Evolutionary conservation across 1,140 invertebrate genomes (phyloP), one percentile per base, ranked within the genome.

Genomic region (Trichomalopsis sarcophagae): DNA sequence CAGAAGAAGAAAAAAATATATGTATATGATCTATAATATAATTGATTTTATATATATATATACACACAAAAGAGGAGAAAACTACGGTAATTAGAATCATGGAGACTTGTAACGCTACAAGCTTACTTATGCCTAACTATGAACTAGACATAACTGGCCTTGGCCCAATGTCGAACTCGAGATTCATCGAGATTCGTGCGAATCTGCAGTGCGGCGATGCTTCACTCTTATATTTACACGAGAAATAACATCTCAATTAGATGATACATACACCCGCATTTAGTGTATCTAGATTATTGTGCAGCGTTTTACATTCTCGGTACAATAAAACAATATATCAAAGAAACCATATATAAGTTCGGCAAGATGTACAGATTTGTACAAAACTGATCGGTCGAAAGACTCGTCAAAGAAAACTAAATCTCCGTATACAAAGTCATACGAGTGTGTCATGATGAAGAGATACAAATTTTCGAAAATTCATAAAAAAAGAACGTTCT

Each of bases 51-150:
- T 27, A 27, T 27, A 23, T 47, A 55, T 82, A 76, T 40, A 68
- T 66, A 82, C 76, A 44, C 68, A 82, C 33, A 82, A 44, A 82
- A 82, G 17, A 62, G 21, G 7, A n/a, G 17, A 23, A 76, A 36
- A 40, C 1, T 40, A 17, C 36, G 13, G 14, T 36, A 2, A 36
- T 40, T 74, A 33, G n/a, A 10, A 36, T 40, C 40, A 33, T 40
- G 33, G 21, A 62, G 21, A 81, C 2, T 36, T n/a, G 36, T 82
- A 30, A 50, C 6, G 21, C 17, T 62, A 62, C 2, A 21, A 14
- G 13, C 74, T 76, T 76, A 76, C n/a, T 50, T 27, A 27, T 27
- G 21, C 11, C 44, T 76, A 76, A 68, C 4, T 21, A 66, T 68
- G n/a, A 80, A 68, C 30, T 47, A 71, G 68, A 14, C n/a, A 33